Evolutionary conservation across 1,140 invertebrate genomes (phyloP).

Genomic region (Coptotermes formosanus): DNA sequence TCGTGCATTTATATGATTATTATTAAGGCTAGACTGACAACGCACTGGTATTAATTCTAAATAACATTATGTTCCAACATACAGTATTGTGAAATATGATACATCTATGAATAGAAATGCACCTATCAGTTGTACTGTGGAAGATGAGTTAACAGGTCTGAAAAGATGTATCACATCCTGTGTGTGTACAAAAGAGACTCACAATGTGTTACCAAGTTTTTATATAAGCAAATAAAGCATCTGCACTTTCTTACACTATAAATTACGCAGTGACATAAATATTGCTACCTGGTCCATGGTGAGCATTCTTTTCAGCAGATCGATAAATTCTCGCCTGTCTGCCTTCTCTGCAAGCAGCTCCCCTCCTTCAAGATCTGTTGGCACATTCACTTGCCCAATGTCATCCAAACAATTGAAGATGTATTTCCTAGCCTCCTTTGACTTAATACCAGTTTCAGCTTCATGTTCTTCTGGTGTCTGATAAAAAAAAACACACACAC

Average conservation of each 20-base stretch:
- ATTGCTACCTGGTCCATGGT: conserved; percentile 91
- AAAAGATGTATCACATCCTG: too few relatives aligned
- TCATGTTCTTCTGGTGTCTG: conserved; percentile 97
- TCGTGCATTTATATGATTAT: too few relatives aligned
- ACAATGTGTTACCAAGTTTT: too few relatives aligned
- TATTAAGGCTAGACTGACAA: too few relatives aligned
- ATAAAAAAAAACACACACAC: not conserved
- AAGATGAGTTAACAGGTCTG: too few relatives aligned
- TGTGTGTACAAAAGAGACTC: too few relatives aligned
- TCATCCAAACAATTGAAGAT: conserved; percentile 99
- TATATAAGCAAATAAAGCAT: too few relatives aligned
- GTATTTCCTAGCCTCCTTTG: conserved; percentile 99
- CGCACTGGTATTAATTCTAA: too few relatives aligned
- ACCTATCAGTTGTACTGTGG: too few relatives aligned
- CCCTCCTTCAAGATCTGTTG: conserved; percentile 92
- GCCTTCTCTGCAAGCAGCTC: conserved; percentile 95
- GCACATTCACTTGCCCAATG: conserved; percentile 96
- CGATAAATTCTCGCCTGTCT: conserved; percentile 94
- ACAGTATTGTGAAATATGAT: too few relatives aligned
- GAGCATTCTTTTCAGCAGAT: conserved; percentile 94
- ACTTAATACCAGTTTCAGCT: conserved; percentile 95
- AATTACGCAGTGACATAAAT: conserved; percentile 47
- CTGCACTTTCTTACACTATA: not conserved
- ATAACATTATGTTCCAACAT: too few relatives aligned
- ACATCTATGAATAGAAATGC: too few relatives aligned